Evolutionary conservation across 2,113 vertebrate genomes (phyloP), one percentile per base, ranked within the genome.

Genomic region (Ptilonorhynchus violaceus): DNA sequence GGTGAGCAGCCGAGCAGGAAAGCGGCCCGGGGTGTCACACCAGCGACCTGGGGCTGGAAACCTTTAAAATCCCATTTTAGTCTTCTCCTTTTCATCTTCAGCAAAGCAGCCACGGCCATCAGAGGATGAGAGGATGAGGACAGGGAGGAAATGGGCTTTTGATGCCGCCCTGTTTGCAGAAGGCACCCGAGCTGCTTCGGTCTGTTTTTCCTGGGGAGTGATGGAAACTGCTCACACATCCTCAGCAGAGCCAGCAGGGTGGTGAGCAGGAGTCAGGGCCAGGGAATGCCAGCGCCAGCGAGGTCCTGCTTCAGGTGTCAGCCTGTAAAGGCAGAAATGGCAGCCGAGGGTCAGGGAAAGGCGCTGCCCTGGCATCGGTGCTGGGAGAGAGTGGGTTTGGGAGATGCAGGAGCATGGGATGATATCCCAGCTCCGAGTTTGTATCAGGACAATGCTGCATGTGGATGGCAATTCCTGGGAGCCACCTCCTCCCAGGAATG

Each of bases 221-320:
- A 60, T 50, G n/a, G 69, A 85, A 95, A 67, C 58, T 39, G 42
- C 47, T 88, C 82, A 78, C 87, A 81, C 77, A 81, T 41, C 79
- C 59, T 68, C 23, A 5, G 24, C 6, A 4, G 73, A 69, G 89
- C 77, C 77, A 44, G 83, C 28, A 5, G 64, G 2, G 3, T 22
- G 13, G 35, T 7, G 68, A 74, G 68, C 18, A 5, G 25, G 41
- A 60, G 17, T n/a, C 37, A 5, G 28, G 66, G 59, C 60, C 2
- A 8, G 58, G 67, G n/a, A 90, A 35, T 7, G 15, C 41, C 8
- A 0, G 41, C 42, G 41, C 37, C 5, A 4, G 44, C 2, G 2
- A 53, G n/a, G 30, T 53, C 22, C 49, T 0, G 1, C 72, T 35
- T 59, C 85, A 78, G 64, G n/a, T 37, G 30, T 24, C 52, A 12